These are phyloP conservation scores for Pseudococcus longispinus DNA, from an alignment of 2,888 invertebrate genomes.

Conservation along the genomic window DNA sequence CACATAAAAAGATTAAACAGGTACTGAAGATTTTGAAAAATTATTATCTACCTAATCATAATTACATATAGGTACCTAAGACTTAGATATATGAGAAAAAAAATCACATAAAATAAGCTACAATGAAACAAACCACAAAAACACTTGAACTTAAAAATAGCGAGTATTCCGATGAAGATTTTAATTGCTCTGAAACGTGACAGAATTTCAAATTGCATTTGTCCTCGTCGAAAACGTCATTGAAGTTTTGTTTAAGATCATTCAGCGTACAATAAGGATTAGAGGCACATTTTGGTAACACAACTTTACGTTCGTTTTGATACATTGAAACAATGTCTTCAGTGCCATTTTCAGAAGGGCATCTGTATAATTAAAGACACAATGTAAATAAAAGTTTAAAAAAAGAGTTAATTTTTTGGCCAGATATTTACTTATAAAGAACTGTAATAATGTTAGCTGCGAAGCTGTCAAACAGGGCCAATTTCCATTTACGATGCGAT, in stretches of 20 bases:
- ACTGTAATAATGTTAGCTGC: slow-evolving; percentile 77
- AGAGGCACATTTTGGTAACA: neutral
- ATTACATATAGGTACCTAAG: neutral
- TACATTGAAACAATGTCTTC: neutral
- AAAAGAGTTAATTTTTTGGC: neutral
- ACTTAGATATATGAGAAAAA: neutral
- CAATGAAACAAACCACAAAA: neutral
- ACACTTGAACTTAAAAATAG: neutral
- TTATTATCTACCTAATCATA: no score
- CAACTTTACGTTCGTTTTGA: neutral
- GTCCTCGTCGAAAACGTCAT: neutral
- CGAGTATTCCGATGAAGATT: neutral
- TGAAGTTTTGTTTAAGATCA: neutral
- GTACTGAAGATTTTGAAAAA: neutral
- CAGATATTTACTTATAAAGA: slow-evolving; percentile 67
- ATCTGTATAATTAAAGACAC: neutral
- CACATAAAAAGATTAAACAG: neutral
- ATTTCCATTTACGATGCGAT: slow-evolving; percentile 70
- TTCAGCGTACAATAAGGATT: slow-evolving; percentile 1
- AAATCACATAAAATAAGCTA: neutral
- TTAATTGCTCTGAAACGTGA: neutral
- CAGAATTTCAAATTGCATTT: neutral
- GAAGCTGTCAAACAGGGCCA: slow-evolving; percentile 74
- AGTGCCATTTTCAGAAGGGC: neutral
- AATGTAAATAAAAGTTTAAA: no score